Conservation (phyloP, 30 jellyfish, hydroid and myxozoan species). For the Chironex yamaguchii region DNA sequence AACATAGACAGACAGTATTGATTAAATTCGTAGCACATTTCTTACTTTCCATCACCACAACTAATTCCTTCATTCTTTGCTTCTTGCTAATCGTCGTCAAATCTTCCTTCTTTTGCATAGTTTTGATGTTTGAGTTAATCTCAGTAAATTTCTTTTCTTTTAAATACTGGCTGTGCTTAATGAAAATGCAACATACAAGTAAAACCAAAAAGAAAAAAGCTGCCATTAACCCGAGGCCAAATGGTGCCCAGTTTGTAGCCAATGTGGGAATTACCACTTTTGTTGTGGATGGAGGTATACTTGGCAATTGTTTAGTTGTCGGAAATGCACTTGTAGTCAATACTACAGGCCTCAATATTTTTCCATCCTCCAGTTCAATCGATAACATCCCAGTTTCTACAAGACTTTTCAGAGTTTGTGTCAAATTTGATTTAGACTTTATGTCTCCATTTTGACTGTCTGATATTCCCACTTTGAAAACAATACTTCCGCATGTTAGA, state of each 20-base stretch:
- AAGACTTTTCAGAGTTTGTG: neutral
- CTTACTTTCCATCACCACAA: neutral
- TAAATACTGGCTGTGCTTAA: neutral
- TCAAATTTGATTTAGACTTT: neutral
- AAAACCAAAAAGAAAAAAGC: neutral
- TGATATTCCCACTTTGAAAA: neutral
- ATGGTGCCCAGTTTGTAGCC: slow-evolving; percentile 69
- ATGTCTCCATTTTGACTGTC: neutral
- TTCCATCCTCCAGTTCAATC: neutral
- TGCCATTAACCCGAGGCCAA: neutral
- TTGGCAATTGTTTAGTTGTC: neutral
- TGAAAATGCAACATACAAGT: neutral
- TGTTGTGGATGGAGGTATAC: slow-evolving; percentile 40
- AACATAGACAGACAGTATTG: no score
- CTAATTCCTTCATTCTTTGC: neutral
- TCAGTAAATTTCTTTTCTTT: neutral
- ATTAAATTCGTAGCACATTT: no score
- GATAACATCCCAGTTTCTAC: neutral
- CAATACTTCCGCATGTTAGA: neutral
- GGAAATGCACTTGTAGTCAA: neutral
- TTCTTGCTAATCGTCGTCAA: neutral
- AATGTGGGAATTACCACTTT: slow-evolving; percentile 39
- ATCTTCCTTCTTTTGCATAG: neutral
- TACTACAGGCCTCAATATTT: neutral
- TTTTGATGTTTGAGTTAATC: neutral